phyloP scores from a whole-genome alignment of 2,797 vertebrate genomes.

The Moxostoma hubbsi region DNA sequence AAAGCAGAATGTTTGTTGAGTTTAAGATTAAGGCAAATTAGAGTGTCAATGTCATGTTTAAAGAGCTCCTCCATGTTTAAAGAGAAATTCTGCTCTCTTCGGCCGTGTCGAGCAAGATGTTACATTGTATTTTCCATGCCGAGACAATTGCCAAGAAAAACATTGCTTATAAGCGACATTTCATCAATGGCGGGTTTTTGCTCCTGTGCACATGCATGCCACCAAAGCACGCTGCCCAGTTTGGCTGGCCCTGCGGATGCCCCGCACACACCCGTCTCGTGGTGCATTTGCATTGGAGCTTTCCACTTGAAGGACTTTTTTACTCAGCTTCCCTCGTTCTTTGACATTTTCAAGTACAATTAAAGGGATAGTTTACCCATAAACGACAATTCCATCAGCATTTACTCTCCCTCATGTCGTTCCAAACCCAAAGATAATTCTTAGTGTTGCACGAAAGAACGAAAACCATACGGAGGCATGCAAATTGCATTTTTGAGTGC shows the following conservation, averaged over 20 bases:
- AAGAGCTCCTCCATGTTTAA: slow-evolving; percentile 69
- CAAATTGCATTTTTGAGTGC: no score
- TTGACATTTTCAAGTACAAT: slow-evolving; percentile 63
- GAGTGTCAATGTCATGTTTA: slow-evolving; percentile 72
- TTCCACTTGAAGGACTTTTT: slow-evolving; percentile 73
- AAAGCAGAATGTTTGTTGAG: slow-evolving; percentile 71
- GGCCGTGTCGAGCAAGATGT: slow-evolving; percentile 73
- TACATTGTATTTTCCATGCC: slow-evolving; percentile 85
- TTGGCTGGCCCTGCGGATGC: slow-evolving; percentile 70
- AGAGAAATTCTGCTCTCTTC: slow-evolving; percentile 68
- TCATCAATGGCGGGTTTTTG: slow-evolving; percentile 79
- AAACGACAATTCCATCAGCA: no score
- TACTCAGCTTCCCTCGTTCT: slow-evolving; percentile 60
- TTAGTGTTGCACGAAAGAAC: no score
- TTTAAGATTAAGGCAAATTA: slow-evolving; percentile 73
- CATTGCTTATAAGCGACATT: slow-evolving; percentile 78
- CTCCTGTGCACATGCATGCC: slow-evolving; percentile 75
- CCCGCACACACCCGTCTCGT: slow-evolving; percentile 58
- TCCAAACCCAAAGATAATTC: no score
- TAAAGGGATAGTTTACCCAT: neutral
- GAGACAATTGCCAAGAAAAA: slow-evolving; percentile 84
- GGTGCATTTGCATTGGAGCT: slow-evolving; percentile 76
- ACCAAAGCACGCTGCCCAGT: slow-evolving; percentile 76
- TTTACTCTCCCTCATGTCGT: no score
- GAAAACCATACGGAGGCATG: no score